Conservation (phyloP, 2,113 vertebrate genomes). For the Xiphophorus couchianus region DNA sequence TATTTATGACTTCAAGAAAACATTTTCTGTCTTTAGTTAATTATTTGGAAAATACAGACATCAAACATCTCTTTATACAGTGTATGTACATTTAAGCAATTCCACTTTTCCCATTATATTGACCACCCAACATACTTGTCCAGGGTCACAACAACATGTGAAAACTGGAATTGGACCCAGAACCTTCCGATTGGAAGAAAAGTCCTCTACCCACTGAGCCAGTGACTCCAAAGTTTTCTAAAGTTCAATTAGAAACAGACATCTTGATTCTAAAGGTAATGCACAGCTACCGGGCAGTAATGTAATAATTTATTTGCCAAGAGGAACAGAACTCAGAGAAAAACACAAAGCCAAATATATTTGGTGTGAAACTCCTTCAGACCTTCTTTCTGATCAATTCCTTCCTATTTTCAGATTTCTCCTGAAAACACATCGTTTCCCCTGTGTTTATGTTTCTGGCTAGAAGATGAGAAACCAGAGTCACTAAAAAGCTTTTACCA, state of each 20-base stretch:
- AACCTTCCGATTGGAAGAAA: no score
- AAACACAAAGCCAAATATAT: background rate
- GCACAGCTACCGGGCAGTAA: background rate
- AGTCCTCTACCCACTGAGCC: no score
- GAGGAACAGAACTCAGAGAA: background rate
- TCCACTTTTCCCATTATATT: no score
- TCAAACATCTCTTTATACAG: no score
- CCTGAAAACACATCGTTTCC: constrained; percentile 32
- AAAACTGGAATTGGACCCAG: no score
- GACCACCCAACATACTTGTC: no score
- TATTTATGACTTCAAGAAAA: no score
- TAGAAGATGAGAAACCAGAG: constrained; percentile 4
- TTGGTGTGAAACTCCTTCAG: background rate
- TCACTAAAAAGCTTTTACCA: background rate
- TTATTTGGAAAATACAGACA: no score
- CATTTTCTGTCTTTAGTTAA: no score
- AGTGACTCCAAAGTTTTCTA: no score
- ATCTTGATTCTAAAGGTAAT: background rate
- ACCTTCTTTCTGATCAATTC: background rate
- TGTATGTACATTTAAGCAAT: no score
- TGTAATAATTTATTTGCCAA: background rate
- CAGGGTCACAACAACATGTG: no score
- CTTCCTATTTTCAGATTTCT: background rate
- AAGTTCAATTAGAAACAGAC: background rate
- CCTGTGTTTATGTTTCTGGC: constrained; percentile 28